Evolutionary conservation across 2,888 invertebrate genomes (phyloP).

Genomic region (Sphinx pinastri): DNA sequence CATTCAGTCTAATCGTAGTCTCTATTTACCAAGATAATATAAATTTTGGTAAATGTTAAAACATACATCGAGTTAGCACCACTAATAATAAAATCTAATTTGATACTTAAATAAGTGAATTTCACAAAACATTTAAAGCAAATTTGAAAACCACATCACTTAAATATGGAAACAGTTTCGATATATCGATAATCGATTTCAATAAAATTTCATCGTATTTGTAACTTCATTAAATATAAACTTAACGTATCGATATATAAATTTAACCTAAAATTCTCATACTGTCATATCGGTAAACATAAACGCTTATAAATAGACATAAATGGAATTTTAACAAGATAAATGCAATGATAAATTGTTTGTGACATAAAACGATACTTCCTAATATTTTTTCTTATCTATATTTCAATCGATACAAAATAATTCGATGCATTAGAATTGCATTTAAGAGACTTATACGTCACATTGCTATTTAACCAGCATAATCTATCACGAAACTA

Average conservation of each 20-base stretch:
- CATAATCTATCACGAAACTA: background rate
- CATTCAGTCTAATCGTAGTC: slow-evolving; percentile 10
- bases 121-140: background rate
- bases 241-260: slow-evolving; percentile 3
- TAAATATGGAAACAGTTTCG: background rate
- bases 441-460: background rate
- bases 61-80: background rate
- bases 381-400: background rate
- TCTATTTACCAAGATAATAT: background rate
- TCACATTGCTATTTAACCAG: background rate
- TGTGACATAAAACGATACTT: slow-evolving; percentile 25
- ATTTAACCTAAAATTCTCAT: slow-evolving; percentile 33
- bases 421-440: slow-evolving; percentile 14
- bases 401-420: background rate
- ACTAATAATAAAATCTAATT: slow-evolving; percentile 5
- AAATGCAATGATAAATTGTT: slow-evolving; percentile 20
- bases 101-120: background rate
- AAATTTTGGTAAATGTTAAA: background rate
- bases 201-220: slow-evolving; percentile 1
- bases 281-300: slow-evolving; percentile 59
- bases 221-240: slow-evolving; percentile 9
- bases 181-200: background rate
- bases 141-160: background rate
- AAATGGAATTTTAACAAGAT: slow-evolving; percentile 26
- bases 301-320: slow-evolving; percentile 31